A percentile compares a stretch with the other conserved stretches of the same genome.
Conservation (phyloP, 2,888 invertebrate genomes). For the Ceratothoa steindachneri region DNA sequence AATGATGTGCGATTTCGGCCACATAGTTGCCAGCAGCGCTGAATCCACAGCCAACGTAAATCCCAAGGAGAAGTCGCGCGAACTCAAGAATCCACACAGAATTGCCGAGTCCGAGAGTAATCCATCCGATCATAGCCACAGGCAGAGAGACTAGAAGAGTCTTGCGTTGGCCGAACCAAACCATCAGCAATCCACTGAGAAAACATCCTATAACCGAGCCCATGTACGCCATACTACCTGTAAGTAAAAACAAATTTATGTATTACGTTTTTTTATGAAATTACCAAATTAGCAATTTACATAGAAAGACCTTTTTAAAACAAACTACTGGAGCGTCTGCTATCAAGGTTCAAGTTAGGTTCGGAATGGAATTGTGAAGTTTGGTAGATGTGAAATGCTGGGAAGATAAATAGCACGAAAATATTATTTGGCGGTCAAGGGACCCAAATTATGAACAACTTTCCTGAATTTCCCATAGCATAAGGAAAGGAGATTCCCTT, state of each 20-base stretch:
- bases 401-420: too few species aligned
- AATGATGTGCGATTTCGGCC: constrained; percentile 24
- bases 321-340: too few species aligned
- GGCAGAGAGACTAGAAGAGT: constrained; percentile 27
- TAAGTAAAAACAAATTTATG: not conserved
- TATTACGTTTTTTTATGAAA: too few species aligned
- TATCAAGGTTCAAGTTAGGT: too few species aligned
- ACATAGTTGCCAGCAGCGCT: constrained; percentile 23
- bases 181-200: constrained; percentile 23
- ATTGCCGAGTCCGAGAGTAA: constrained; percentile 25
- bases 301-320: too few species aligned
- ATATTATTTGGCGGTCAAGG: too few species aligned
- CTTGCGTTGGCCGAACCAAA: constrained; percentile 27
- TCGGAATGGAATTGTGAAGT: too few species aligned
- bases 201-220: constrained; percentile 30
- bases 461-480: too few species aligned
- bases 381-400: too few species aligned
- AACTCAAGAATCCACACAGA: constrained; percentile 29
- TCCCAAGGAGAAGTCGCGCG: constrained; percentile 9
- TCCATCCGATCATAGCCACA: constrained; percentile 21
- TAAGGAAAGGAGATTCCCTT: too few species aligned
- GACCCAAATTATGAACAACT: too few species aligned
- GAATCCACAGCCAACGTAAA: constrained; percentile 15
- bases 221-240: constrained; percentile 36
- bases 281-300: too few species aligned